Base-by-base conservation (phyloP, 2,888 invertebrate genomes). In the Aethes cnicana region DNA sequence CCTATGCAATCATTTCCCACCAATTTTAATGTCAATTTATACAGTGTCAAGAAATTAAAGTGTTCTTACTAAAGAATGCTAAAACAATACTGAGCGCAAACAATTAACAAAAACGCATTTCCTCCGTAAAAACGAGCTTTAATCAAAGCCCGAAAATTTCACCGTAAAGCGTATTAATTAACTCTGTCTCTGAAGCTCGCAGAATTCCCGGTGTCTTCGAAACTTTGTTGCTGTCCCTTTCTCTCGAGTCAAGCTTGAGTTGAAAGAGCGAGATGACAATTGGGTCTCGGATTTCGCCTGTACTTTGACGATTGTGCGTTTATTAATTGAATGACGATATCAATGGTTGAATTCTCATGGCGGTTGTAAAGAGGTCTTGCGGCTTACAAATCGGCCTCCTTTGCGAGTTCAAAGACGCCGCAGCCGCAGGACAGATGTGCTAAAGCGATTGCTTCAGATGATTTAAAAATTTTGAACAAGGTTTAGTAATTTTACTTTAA, bases 281-380 rank as follows among this genome's bases (percentile, higher is more conserved):
- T n/a, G 16, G 9, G 32, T 36, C n/a, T 30, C 18, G 23, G 35
- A 44, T 16, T 21, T 5, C 50, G 23, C 44, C 44, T 37, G 74
- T 81, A 81, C 78, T 75, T 71, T 76, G 77, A 76, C 74, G 77
- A 75, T 76, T 79, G 80, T 74, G 66, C 60, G 53, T 28, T 65
- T 74, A 78, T 82, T 87, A 87, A 87, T 87, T 89, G 84, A 87
- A 89, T 82, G 77, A 88, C 84, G 84, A 85, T 88, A 88, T 83
- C 84, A 84, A 84, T 67, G 74, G 81, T 84, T 85, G 84, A 80
- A 84, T 80, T 84, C 83, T 68, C 80, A 78, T 78, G 70, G 68
- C 58, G 64, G 69, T 75, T 72, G 73, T 81, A 85, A 84, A 82
- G 80, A 80, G 78, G 72, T 77, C 85, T 89, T 87, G 85, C 86